Conservation (phyloP, 2,888 invertebrate species). For the Hydroisotoma schaefferi region DNA sequence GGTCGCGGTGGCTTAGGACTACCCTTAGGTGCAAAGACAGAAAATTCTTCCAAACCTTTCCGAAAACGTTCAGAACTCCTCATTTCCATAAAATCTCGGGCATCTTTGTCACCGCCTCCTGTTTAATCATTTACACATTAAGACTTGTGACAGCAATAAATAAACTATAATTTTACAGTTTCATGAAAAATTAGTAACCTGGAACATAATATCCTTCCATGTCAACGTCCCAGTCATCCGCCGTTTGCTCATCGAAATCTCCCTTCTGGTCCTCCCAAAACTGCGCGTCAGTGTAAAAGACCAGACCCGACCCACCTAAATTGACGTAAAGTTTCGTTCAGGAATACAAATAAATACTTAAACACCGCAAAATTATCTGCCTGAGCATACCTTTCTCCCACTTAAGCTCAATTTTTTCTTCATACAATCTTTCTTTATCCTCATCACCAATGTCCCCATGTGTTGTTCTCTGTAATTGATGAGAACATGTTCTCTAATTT, state of each 20-base stretch:
- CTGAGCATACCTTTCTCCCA: slow-evolving; percentile 58
- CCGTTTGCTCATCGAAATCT: slow-evolving; percentile 57
- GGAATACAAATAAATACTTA: not conserved
- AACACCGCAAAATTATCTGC: not conserved
- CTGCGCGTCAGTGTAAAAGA: slow-evolving; percentile 59
- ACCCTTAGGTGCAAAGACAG: slow-evolving; percentile 29
- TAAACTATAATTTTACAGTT: not conserved
- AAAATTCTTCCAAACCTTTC: slow-evolving; percentile 44
- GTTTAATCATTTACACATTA: not conserved
- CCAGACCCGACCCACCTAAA: slow-evolving; percentile 56
- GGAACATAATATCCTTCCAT: slow-evolving; percentile 56
- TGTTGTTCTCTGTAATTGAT: slow-evolving; percentile 33
- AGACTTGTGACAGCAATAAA: not conserved
- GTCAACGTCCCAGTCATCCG: slow-evolving; percentile 61
- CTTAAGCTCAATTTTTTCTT: slow-evolving; percentile 53
- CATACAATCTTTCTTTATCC: slow-evolving; percentile 55
- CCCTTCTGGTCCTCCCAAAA: slow-evolving; percentile 57
- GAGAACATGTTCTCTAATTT: not conserved
- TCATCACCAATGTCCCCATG: slow-evolving; percentile 47
- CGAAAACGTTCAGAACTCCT: slow-evolving; percentile 49
- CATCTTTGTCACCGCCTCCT: slow-evolving; percentile 55
- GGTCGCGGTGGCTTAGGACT: slow-evolving; percentile 1
- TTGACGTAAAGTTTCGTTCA: not conserved
- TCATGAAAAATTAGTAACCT: slow-evolving; percentile 36
- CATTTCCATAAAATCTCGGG: slow-evolving; percentile 54